Base-by-base conservation (phyloP, 2,797 vertebrate species). In the Galagoides demidoff region DNA sequence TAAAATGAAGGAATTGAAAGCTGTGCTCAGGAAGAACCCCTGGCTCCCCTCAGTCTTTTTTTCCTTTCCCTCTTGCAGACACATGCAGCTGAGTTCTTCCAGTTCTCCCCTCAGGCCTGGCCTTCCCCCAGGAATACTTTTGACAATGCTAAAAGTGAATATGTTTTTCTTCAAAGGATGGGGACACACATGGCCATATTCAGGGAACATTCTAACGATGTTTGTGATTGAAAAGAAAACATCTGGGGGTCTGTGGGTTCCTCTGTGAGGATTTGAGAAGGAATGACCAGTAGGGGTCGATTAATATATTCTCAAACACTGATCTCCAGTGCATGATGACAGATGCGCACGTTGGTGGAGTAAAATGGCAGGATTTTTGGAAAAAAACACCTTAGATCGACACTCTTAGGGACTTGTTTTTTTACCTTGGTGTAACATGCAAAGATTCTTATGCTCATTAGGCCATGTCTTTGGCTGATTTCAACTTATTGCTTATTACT, bases 1-100 rank as follows among this genome's bases (percentile, higher is more conserved):
- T 52, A 39, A 85, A 96, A 85, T 52, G 66, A 68, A 92, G 11
- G 61, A 68, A 7, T 29, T 87, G 64, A 94, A 78, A 94, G 34
- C 43, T 64, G 34, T 57, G 71, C 31, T 87, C 64, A 81, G 57
- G 57, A 90, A 92, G 37, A 20, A 39, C 19, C 55, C 64, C 20
- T 79, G 61, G 19, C 27, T 90, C 31, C 19, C 59, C 4, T 23
- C 31, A 0, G 34, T 59, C 25, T 20, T 85, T 55, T 23, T 85
- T 85, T 90, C 34, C 13, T 29, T 84, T 81, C 83, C 55, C 63
- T 83, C 61, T 89, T 39, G 39, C 45, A 91, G 59, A 89, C 34
- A 43, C 17, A 1, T 23, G 89, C 61, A 49, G 37, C 4, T 66
- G 37, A 12, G 23, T 20, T 25, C 27, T 77, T 61, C 87, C 9